Evolutionary conservation across 2,797 vertebrate species (phyloP).

Genomic region (Enteromius paludinosus): DNA sequence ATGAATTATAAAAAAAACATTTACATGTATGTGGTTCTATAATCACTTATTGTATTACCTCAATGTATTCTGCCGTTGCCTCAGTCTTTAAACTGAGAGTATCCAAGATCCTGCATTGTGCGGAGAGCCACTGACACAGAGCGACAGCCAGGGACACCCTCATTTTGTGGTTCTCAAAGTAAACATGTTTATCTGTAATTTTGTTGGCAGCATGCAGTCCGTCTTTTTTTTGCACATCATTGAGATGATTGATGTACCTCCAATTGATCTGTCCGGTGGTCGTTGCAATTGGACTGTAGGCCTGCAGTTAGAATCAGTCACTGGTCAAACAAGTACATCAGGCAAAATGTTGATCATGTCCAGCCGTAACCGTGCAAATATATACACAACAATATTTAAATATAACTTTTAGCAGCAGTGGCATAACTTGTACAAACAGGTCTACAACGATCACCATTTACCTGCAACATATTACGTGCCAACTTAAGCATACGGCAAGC

Average conservation of each 20-base stretch:
- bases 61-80: constrained; percentile 5
- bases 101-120: not conserved
- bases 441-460: not conserved
- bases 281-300: not conserved
- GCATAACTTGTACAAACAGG: constrained; percentile 7
- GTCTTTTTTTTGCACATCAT: constrained; percentile 4
- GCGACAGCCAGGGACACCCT: constrained; percentile 22
- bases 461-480: constrained; percentile 10
- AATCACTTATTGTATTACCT: constrained; percentile 16
- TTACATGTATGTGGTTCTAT: not conserved
- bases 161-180: constrained; percentile 30
- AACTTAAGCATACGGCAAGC: constrained; percentile 1
- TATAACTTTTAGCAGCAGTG: not conserved
- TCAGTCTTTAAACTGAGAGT: constrained; percentile 23
- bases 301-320: not conserved
- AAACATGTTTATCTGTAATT: constrained; percentile 12
- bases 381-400: not conserved
- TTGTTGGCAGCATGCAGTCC: constrained; percentile 18
- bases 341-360: not conserved
- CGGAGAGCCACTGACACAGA: constrained; percentile 13
- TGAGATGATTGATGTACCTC: not conserved
- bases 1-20: not conserved
- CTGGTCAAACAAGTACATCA: not conserved
- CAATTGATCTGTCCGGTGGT: not conserved
- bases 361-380: too few relatives aligned